Evolutionary conservation across 2,888 invertebrate species (phyloP), one percentile per base, ranked within the genome.

Genomic region (Tetranychus piercei): DNA sequence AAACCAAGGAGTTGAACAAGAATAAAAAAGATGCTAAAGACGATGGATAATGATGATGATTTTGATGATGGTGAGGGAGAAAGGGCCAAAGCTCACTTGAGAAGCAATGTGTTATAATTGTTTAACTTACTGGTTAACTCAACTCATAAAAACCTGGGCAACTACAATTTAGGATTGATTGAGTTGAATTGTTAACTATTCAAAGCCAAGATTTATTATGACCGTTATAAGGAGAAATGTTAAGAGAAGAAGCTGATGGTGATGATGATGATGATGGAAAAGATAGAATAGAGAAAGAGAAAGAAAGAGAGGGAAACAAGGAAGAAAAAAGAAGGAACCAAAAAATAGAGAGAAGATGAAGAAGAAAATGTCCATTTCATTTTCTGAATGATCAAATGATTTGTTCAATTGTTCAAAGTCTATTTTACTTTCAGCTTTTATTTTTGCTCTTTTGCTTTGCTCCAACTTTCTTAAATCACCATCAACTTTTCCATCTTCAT

Each of bases 251-350:
- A 20, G 18, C 20, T 65, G 18, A 65, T 55, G 55, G 55, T 55
- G 55, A 55, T 55, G 55, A 55, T 55, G 15, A 55, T 55, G 55
- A 22, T 15, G n/a, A 69, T 69, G 69, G 1, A 18, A 69, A 69
- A 23, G 22, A n/a, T 23, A 69, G 9, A 69, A 23, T 20, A n/a
- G 69, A 69, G 69, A 69, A n/a, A 23, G 69, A 69, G 22, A 23
- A n/a, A 69, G 69, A 69, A 69, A 69, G 69, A 69, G n/a, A 69
- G 69, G n/a, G 69, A 18, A 23, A 55, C 9, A 55, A 15, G 15
- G 15, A 55, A 15, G 15, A 15, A 15, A 55, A 15, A 55, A 55
- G 15, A 15, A 55, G 15, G 15, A 15, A 55, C 11, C 34, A 34
- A 15, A 15, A n/a, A 55, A 55, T 15, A 15, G 15, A 55, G 15